Evolutionary conservation across 2,888 invertebrate species (phyloP), one percentile per base, ranked within the genome.

Genomic region (Mamestra brassicae): DNA sequence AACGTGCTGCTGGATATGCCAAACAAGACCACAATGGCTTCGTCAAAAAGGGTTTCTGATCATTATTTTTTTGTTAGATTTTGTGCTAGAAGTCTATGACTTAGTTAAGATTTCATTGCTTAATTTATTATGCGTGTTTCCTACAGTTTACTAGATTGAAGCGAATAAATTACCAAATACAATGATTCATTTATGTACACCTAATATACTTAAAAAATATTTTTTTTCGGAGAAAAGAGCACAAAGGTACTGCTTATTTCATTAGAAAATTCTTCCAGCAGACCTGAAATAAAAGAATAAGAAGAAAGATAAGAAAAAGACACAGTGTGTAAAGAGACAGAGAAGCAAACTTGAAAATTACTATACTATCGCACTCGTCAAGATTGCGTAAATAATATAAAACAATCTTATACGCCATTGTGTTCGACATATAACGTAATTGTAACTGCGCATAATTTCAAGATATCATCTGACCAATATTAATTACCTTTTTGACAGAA

Each of bases 381-480:
- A 61, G n/a, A 67, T 60, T n/a, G n/a, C 17, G 36, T 65, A 36
- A 45, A 13, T 52, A 11, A 54, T 45, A 8, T 17, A 26, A 26
- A 70, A 69, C 11, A 11, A 15, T 76, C 4, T 70, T 11, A 57
- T 50, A 11, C 34, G 17, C 55, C 11, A 45, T 71, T 78, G 65
- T 57, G 11, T 62, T 57, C 13, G 7, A 65, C 65, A 13, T n/a
- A 11, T 36, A 13, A 52, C 6, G 38, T 54, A 42, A 55, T 54
- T 50, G 13, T 34, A 45, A 64, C 57, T 75, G 52, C 54, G 60
- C 66, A 42, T 54, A n/a, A 36, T 52, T 50, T 62, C 11, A 54
- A 78, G 60, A 80, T 79, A 71, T 71, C 26, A 54, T 71, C 34
- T 65, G 38, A 58, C 42, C 55, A n/a, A 68, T 72, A 69, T 77